phyloP scores from a whole-genome alignment of 2,113 vertebrate genomes.

The Setophaga coronata region DNA sequence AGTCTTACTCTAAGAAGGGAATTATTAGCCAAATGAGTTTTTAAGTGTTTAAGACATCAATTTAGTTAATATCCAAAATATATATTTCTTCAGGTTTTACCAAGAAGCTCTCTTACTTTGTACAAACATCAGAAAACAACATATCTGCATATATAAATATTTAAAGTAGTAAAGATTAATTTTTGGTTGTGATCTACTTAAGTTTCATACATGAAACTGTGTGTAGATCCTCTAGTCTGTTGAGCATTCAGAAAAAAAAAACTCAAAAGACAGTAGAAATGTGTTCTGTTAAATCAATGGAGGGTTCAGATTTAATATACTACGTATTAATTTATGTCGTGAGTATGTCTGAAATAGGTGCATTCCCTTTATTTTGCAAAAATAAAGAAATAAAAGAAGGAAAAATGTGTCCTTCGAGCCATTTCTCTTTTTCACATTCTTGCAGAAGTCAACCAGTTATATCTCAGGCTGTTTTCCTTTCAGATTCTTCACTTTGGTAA shows the following conservation, averaged over 20 bases:
- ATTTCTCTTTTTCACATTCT: neutral
- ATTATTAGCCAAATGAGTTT: slow-evolving; percentile 19
- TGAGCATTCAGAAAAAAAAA: neutral
- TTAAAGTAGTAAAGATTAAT: neutral
- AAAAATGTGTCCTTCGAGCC: neutral
- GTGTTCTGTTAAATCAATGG: neutral
- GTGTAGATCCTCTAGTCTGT: neutral
- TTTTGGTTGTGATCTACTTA: neutral
- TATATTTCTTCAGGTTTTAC: neutral
- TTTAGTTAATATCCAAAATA: slow-evolving; percentile 38
- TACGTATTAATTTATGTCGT: neutral
- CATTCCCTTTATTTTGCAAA: neutral
- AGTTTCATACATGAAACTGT: neutral
- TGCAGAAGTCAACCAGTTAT: neutral
- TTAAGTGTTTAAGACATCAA: slow-evolving; percentile 7
- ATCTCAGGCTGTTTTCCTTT: neutral
- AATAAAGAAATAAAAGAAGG: neutral
- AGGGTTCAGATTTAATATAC: neutral
- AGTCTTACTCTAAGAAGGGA: slow-evolving; percentile 41
- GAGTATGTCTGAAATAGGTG: neutral
- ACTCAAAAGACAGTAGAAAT: accelerated
- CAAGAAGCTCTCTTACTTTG: neutral
- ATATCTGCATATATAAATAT: neutral
- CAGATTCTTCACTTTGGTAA: neutral
- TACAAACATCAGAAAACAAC: neutral